A percentile compares a stretch with the other conserved stretches of the same genome.
Conservation (phyloP, 2,797 vertebrate species). For the Orestias chungarensis region DNA sequence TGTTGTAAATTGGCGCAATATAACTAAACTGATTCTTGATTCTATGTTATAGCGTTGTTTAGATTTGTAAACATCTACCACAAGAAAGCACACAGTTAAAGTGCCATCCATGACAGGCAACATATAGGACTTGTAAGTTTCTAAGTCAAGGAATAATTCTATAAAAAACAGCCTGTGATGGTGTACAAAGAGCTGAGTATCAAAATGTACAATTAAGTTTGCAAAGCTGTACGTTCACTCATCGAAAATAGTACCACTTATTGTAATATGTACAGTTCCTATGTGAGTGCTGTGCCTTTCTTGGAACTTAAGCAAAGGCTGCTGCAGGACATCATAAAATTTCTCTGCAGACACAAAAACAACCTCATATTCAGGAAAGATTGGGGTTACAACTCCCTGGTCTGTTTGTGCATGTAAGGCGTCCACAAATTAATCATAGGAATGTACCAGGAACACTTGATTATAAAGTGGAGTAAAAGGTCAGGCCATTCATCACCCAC, state of each 20-base stretch:
- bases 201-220: not conserved
- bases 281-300: not conserved
- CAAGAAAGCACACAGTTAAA: not conserved
- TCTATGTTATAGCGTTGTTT: not conserved
- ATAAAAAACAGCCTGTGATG: not conserved
- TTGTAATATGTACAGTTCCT: not conserved
- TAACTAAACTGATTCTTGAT: too few relatives aligned
- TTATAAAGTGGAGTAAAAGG: conserved; percentile 73
- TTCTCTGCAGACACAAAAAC: not conserved
- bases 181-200: not conserved
- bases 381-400: conserved; percentile 8
- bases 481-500: conserved; percentile 75
- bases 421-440: conserved; percentile 57
- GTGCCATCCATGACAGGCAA: not conserved
- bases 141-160: not conserved
- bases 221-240: not conserved
- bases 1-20: too few relatives aligned
- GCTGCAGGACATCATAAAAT: conserved; percentile 8
- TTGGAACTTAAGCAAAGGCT: not conserved
- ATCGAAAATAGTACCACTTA: not conserved
- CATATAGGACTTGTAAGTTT: not conserved
- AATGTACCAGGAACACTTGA: conserved; percentile 62
- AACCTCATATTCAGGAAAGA: conserved; percentile 5
- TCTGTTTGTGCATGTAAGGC: conserved; percentile 28
- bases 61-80: not conserved